Base-by-base conservation (phyloP, 2,113 vertebrate genomes). In the Junco hyemalis region DNA sequence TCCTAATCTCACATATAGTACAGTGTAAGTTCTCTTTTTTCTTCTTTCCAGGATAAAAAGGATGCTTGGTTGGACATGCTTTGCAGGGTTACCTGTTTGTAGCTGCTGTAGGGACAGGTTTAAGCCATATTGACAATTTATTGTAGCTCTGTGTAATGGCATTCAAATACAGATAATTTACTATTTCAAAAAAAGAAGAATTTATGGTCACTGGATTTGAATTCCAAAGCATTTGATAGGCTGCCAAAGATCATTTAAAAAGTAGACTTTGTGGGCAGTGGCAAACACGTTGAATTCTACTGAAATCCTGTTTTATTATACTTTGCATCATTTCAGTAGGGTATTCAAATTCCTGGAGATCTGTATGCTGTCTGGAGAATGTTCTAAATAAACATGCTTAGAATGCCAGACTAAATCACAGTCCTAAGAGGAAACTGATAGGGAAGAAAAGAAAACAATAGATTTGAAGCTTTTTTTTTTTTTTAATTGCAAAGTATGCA, bases 1-100 rank as follows among this genome's bases (percentile, higher is more conserved):
- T 99, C 86, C 95, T 99, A 97, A 98, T 99, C 95, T 99, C 99
- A 11, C 98, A 99, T 77, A 99, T 99, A 92, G 98, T 99, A 65
- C 99, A 99, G 47, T 99, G 99, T 99, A 98, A 99, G 99, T 97
- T 38, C 60, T 28, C 21, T 48, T 44, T n/a, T 53, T 36, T 1
- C 14, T 76, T 76, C 26, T 70, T 89, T 87, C 54, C 61, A 42
- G 29, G 83, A 65, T 73, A 45, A 93, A 65, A 7, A 20, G 29
- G 29, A 8, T 59, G 53, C 56, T 48, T 74, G 18, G 15, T 44
- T 92, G 76, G 50, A 36, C 10, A 5, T 42, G 76, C 19, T 86
- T 84, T 73, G 38, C 70, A 78, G 35, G 28, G 4, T 88, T 88
- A 36, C 56, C 47, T 82, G 10, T 45, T 35, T 59, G 21, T 42